Conservation (phyloP, 2,888 invertebrate species). For the Sinhomidia bicolor region DNA sequence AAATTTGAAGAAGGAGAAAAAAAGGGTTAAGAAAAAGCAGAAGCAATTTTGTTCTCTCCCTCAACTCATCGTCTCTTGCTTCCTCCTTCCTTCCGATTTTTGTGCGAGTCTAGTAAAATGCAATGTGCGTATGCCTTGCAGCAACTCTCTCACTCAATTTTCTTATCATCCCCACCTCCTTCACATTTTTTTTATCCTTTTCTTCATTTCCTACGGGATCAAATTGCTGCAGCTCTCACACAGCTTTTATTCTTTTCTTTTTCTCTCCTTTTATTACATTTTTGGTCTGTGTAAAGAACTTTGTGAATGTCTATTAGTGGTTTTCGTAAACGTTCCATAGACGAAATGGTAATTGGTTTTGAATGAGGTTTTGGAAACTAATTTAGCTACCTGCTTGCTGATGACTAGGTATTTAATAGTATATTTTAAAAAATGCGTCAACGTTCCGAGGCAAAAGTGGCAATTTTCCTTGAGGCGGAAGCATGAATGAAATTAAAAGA, state of each 20-base stretch:
- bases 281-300: not conserved
- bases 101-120: not conserved
- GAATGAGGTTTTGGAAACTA: conserved; percentile 36
- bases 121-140: conserved; percentile 54
- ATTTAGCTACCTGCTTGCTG: too few relatives aligned
- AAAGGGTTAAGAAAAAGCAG: not conserved
- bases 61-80: not conserved
- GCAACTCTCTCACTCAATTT: conserved; percentile 60
- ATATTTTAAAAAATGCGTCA: too few relatives aligned
- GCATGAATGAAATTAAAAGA: too few relatives aligned
- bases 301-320: conserved; percentile 38
- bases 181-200: not conserved
- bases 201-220: conserved; percentile 41
- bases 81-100: conserved; percentile 51
- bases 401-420: too few relatives aligned
- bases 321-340: not conserved
- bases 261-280: too few relatives aligned
- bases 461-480: too few relatives aligned
- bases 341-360: conserved; percentile 30
- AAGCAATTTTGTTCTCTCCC: not conserved
- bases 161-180: conserved; percentile 51
- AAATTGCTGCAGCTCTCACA: conserved; percentile 12
- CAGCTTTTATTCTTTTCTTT: too few relatives aligned
- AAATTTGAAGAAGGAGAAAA: too few relatives aligned
- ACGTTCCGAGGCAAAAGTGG: too few relatives aligned